Evolutionary conservation across 1,140 invertebrate species (phyloP).

Genomic region (Drosophila tropicalis): DNA sequence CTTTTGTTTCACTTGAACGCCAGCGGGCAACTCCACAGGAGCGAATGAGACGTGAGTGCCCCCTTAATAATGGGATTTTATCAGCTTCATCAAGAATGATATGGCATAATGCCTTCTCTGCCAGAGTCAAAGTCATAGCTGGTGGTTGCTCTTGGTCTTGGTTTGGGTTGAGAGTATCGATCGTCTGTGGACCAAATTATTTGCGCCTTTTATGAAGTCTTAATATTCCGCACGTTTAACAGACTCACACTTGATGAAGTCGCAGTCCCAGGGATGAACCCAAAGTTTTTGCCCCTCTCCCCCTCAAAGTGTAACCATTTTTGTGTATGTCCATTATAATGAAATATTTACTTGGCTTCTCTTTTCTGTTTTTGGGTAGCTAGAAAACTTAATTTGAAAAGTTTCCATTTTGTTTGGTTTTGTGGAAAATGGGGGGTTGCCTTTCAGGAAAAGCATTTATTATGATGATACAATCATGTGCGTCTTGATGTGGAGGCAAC

Average conservation of each 20-base stretch:
- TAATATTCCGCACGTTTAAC: constrained; percentile 79
- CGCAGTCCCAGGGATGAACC: constrained; percentile 10
- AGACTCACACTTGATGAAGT: constrained; percentile 55
- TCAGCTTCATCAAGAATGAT: constrained; percentile 83
- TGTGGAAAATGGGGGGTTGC: not conserved
- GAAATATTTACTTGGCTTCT: constrained; percentile 30
- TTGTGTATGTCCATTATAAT: constrained; percentile 38
- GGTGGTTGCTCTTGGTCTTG: not conserved
- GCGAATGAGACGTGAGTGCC: constrained; percentile 71
- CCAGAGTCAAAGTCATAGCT: not conserved
- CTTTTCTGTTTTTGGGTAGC: constrained; percentile 25
- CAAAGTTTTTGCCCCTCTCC: not conserved
- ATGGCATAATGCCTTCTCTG: constrained; percentile 71
- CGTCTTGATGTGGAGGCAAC: constrained; percentile 40
- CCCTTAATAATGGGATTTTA: constrained; percentile 83
- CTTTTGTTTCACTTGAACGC: constrained; percentile 81
- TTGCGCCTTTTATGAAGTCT: constrained; percentile 79
- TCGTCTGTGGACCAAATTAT: constrained; percentile 63
- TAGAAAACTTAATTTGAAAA: constrained; percentile 76
- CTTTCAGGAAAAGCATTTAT: constrained; percentile 67
- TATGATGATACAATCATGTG: constrained; percentile 80
- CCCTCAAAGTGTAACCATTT: constrained; percentile 26
- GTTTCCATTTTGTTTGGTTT: constrained; percentile 57
- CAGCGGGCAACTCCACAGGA: constrained; percentile 48
- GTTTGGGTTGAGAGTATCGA: constrained; percentile 43